A percentile compares a stretch with the other conserved stretches of the same genome.
These are phyloP conservation scores for Labeo calbasu DNA, from an alignment of 2,797 vertebrate genomes.

Conservation along the genomic window DNA sequence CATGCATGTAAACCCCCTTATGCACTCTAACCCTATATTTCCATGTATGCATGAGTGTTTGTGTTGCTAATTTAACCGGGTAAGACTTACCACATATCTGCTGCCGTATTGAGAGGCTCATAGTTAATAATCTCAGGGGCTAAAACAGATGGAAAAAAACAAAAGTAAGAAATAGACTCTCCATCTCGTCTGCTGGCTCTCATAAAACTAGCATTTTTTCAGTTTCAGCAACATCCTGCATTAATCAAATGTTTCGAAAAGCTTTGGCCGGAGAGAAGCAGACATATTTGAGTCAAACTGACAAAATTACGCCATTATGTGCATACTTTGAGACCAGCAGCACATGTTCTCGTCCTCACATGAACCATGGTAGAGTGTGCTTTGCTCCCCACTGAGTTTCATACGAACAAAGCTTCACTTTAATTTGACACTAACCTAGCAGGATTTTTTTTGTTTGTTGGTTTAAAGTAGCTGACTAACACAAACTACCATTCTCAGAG, in stretches of 20 bases:
- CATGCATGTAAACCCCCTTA: conserved; percentile 22
- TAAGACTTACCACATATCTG: conserved; percentile 83
- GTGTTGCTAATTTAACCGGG: conserved; percentile 13
- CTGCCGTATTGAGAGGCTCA: conserved; percentile 75
- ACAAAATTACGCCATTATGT: not conserved
- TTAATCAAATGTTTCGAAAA: not conserved
- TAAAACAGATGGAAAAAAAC: conserved; percentile 57
- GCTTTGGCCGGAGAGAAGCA: not conserved
- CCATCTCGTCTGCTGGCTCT: not conserved
- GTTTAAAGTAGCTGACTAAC: conserved; percentile 14
- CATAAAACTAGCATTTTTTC: not conserved
- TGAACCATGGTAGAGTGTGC: conserved; percentile 1
- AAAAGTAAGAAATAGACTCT: not conserved
- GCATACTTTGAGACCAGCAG: conserved; percentile 6
- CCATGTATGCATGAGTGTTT: not conserved
- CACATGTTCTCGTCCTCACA: not conserved
- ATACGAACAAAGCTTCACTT: conserved; percentile 6
- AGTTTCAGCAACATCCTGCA: not conserved
- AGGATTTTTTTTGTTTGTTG: not conserved
- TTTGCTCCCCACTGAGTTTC: not conserved
- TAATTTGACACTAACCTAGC: not conserved
- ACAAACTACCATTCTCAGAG: not conserved
- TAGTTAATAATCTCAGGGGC: conserved; percentile 82
- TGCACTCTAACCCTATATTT: not conserved
- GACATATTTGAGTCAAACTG: not conserved